phyloP scores from a whole-genome alignment of 1,140 invertebrate species.

The Chymomyza costata region DNA sequence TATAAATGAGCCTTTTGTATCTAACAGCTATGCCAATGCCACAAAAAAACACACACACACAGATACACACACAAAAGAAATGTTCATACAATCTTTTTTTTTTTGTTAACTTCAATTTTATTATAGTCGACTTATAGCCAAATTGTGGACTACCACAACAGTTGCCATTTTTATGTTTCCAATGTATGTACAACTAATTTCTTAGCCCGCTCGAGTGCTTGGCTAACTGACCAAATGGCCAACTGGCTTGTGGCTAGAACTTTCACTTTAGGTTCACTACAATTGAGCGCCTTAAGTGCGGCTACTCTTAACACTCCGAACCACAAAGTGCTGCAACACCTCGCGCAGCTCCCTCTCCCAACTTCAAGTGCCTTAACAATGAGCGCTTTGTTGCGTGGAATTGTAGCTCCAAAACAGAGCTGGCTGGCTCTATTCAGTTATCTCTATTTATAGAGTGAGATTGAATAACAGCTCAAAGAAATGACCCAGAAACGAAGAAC shows the following conservation, averaged over 20 bases:
- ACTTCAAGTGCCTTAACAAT: neutral
- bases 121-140: no score
- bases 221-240: slow-evolving; percentile 18
- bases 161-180: slow-evolving; percentile 1
- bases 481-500: slow-evolving; percentile 51
- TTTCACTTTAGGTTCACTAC: slow-evolving; percentile 67
- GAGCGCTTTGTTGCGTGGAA: no score
- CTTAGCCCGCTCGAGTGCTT: slow-evolving; percentile 16
- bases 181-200: neutral
- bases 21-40: slow-evolving; percentile 14
- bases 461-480: slow-evolving; percentile 48
- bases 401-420: no score
- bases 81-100: slow-evolving; percentile 31
- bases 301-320: slow-evolving; percentile 6
- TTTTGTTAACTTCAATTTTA: slow-evolving; percentile 37
- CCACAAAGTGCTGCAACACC: neutral
- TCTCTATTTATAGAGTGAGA: no score
- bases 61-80: slow-evolving; percentile 32
- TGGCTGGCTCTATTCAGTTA: no score
- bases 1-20: slow-evolving; percentile 45
- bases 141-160: slow-evolving; percentile 61
- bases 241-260: slow-evolving; percentile 49
- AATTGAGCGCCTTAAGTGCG: slow-evolving; percentile 26
- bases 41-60: slow-evolving; percentile 3
- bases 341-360: neutral